Evolutionary conservation across 2,888 invertebrate species (phyloP), one percentile per base, ranked within the genome.

Genomic region (Trisateles emortualis): DNA sequence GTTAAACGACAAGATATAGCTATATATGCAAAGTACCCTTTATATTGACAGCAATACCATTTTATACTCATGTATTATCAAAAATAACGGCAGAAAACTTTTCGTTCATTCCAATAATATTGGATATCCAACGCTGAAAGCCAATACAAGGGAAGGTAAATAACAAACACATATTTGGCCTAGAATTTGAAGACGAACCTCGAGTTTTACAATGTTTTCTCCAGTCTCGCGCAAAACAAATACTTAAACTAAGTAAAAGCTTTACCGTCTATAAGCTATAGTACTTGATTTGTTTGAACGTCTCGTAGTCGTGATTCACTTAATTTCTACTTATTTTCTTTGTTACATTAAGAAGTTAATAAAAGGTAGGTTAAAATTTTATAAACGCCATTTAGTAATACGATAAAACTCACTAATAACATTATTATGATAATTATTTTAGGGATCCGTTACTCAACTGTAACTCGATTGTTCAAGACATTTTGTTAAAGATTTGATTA

Each of bases 191-290:
- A 66, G 53, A 64, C 33, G 43, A 49, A 32, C 46, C 44, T 46
- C 52, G 52, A 62, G 50, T n/a, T n/a, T n/a, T 43, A 61, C 64
- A 52, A 53, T 59, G 51, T 59, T 66, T 62, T 64, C 52, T 49
- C 45, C 45, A 47, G 46, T 48, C 55, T 66, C 62, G 41, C 50
- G 29, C 52, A 63, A 59, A 67, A 64, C 59, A 66, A 66, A 63
- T 54, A 67, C 53, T 64, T 57, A 60, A 63, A 52, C 66, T 50
- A 42, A 60, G 64, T 66, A 66, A 66, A 67, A 64, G 64, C 64
- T 60, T 66, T 51, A 54, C 57, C 45, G 54, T 39, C 50, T 66
- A 41, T 30, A 54, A 61, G 48, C 36, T 56, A 63, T 53, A 48
- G 50, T 26, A 6, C 40, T 47, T 49, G 41, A 48, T 50, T 46